phyloP scores from a whole-genome alignment of 2,797 vertebrate genomes.

The Lagorchestes hirsutus region DNA sequence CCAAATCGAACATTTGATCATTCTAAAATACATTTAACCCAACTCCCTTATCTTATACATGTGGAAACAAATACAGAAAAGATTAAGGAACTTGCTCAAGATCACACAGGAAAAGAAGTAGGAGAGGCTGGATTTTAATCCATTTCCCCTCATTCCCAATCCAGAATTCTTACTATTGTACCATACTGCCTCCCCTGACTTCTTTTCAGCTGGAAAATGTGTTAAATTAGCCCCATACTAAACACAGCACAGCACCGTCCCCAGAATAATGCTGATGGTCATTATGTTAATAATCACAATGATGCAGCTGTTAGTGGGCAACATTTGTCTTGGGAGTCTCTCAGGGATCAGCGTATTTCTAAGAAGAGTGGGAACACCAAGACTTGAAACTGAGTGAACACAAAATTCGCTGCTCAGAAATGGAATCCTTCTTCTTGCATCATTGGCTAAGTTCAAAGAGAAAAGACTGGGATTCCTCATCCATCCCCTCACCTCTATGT shows the following conservation, averaged over 20 bases:
- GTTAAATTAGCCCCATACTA: conserved; percentile 58
- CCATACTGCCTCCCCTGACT: conserved; percentile 45
- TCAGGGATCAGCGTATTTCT: conserved; percentile 60
- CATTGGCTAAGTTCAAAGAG: conserved; percentile 12
- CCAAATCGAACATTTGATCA: not conserved
- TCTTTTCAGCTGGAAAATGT: conserved; percentile 66
- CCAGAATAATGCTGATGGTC: conserved; percentile 73
- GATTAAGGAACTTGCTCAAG: not conserved
- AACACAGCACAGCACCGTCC: conserved; percentile 64
- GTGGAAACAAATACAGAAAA: not conserved
- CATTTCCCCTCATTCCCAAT: not conserved
- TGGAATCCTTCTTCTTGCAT: conserved; percentile 33
- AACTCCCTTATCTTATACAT: not conserved
- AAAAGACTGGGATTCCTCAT: not conserved
- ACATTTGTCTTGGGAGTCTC: conserved; percentile 66
- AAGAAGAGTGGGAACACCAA: conserved; percentile 70
- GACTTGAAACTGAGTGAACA: conserved; percentile 14
- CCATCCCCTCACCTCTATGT: not conserved
- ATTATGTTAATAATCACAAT: conserved; percentile 67
- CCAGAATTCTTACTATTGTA: conserved; percentile 26
- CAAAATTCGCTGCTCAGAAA: conserved; percentile 41
- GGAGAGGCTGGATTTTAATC: not conserved
- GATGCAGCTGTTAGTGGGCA: conserved; percentile 74
- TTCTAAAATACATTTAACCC: not conserved
- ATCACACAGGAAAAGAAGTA: not conserved